A percentile compares a stretch with the other conserved stretches of the same genome.
These are phyloP conservation scores for Halichondria panicea DNA, from an alignment of 37 sponge, comb jelly and placozoan genomes.

Conservation along the genomic window DNA sequence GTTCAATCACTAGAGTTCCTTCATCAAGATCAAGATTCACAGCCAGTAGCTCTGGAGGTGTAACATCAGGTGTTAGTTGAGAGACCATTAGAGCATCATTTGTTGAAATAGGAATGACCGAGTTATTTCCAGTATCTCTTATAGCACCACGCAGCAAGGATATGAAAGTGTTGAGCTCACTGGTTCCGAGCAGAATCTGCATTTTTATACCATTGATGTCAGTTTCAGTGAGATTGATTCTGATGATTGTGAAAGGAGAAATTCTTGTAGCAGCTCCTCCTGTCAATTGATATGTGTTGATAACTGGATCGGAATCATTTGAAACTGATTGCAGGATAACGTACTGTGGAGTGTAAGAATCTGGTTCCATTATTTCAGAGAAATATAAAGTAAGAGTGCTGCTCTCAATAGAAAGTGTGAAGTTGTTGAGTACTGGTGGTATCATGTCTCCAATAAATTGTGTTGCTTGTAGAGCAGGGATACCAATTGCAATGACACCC, in stretches of 20 bases:
- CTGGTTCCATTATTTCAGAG: slow-evolving; percentile 81
- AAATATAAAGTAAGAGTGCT: slow-evolving; percentile 57
- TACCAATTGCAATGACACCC: slow-evolving; percentile 59
- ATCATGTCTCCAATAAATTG: slow-evolving; percentile 65
- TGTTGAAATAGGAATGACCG: slow-evolving; percentile 62
- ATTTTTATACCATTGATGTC: slow-evolving; percentile 78
- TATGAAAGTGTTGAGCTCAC: slow-evolving; percentile 61
- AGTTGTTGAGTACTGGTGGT: slow-evolving; percentile 74
- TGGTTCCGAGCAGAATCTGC: slow-evolving; percentile 57
- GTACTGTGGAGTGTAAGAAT: slow-evolving; percentile 48
- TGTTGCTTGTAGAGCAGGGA: slow-evolving; percentile 59
- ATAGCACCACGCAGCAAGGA: slow-evolving; percentile 66
- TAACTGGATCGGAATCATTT: slow-evolving; percentile 20
- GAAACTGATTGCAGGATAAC: slow-evolving; percentile 67
- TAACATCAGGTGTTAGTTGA: slow-evolving; percentile 58
- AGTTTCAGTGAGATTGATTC: slow-evolving; percentile 26
- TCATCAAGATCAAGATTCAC: slow-evolving; percentile 65
- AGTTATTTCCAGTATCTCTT: slow-evolving; percentile 75
- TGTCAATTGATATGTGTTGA: slow-evolving; percentile 41
- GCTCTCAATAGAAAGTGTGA: slow-evolving; percentile 64
- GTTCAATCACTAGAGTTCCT: slow-evolving; percentile 64
- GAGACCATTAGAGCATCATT: slow-evolving; percentile 55
- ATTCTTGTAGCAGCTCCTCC: slow-evolving; percentile 37
- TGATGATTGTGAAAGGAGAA: slow-evolving; percentile 28
- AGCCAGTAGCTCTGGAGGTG: slow-evolving; percentile 51